phyloP scores from a whole-genome alignment of 2,113 vertebrate genomes.

The Macheiramphus alcinus region DNA sequence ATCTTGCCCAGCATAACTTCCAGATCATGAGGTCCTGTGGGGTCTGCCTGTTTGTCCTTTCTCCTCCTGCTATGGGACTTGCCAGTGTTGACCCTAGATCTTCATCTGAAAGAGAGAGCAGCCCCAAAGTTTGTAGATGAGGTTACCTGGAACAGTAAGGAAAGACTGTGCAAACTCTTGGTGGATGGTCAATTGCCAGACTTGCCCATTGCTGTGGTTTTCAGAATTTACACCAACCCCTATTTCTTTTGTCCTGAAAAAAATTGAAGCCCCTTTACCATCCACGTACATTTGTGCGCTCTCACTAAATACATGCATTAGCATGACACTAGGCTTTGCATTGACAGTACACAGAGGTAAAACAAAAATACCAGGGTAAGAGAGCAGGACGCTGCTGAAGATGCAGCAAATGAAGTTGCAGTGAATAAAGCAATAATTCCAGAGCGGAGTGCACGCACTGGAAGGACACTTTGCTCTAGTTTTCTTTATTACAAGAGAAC shows the following conservation, averaged over 20 bases:
- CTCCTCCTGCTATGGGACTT: not conserved
- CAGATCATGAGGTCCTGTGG: not conserved
- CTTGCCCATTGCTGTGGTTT: not conserved
- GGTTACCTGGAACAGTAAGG: not conserved
- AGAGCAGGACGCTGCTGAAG: not conserved
- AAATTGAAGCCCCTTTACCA: not conserved
- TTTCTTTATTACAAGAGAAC: not conserved
- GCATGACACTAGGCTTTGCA: not conserved
- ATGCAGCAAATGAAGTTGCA: not conserved
- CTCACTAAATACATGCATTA: not conserved
- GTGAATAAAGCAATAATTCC: not conserved
- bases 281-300: not conserved
- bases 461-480: not conserved
- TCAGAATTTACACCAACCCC: not conserved
- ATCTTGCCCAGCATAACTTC: not conserved
- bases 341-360: not conserved
- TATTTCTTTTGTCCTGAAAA: not conserved
- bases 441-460: not conserved
- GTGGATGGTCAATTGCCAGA: not conserved
- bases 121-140: not conserved
- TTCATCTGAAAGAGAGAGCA: not conserved
- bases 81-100: not conserved
- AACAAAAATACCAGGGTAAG: not conserved
- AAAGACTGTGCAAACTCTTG: not conserved
- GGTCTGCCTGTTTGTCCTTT: not conserved